These are phyloP conservation scores for Agriopis leucophaearia DNA, from an alignment of 2,888 invertebrate species.

Conservation along the genomic window DNA sequence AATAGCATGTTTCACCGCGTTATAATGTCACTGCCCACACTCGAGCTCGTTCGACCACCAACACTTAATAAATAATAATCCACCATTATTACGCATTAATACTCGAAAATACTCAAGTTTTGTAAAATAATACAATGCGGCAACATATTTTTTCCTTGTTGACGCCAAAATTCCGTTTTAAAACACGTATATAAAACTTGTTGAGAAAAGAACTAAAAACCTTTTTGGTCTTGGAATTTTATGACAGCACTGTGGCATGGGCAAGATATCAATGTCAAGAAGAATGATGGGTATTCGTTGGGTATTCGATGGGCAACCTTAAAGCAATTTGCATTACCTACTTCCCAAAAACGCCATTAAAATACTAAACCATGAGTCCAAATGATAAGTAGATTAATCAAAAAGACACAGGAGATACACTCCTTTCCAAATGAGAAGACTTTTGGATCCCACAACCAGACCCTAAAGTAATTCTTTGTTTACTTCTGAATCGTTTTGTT, in stretches of 20 bases:
- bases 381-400: constrained; percentile 54
- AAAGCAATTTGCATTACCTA: not conserved
- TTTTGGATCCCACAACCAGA: constrained; percentile 49
- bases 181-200: not conserved
- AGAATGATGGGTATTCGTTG: not conserved
- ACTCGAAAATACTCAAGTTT: too few relatives aligned
- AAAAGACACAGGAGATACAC: constrained; percentile 43
- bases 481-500: constrained; percentile 27
- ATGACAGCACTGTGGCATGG: not conserved
- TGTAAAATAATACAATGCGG: too few relatives aligned
- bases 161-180: too few relatives aligned
- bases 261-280: not conserved
- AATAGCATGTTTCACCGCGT: too few relatives aligned
- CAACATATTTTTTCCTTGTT: too few relatives aligned
- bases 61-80: too few relatives aligned
- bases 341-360: not conserved
- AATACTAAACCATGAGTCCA: constrained; percentile 37
- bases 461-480: constrained; percentile 53
- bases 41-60: too few relatives aligned
- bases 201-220: too few relatives aligned
- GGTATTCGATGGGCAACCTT: not conserved
- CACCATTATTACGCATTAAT: too few relatives aligned
- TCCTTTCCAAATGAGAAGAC: constrained; percentile 47
- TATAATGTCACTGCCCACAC: too few relatives aligned
- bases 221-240: not conserved